Conservation (phyloP, 2,113 vertebrate species). For the Oryzias curvinotus region DNA sequence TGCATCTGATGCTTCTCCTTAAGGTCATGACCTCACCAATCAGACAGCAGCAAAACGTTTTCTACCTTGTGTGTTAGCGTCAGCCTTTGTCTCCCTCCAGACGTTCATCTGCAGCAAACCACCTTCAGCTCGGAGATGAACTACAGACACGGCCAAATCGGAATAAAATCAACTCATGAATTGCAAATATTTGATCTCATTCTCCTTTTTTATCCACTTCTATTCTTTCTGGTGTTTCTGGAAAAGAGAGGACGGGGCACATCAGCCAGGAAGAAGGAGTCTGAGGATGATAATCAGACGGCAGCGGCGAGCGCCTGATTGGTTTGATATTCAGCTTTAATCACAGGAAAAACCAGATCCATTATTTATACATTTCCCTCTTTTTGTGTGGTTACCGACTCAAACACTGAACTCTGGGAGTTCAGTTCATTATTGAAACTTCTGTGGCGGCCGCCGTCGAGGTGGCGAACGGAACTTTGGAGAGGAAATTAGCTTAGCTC, state of each 20-base stretch:
- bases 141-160: constrained; percentile 36
- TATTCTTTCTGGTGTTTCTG: constrained; percentile 35
- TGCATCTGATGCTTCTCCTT: constrained; percentile 17
- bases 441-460: too few species aligned
- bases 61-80: neutral
- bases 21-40: constrained; percentile 34
- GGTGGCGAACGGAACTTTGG: too few species aligned
- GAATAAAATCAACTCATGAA: constrained; percentile 55
- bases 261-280: constrained; percentile 7
- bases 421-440: constrained; percentile 37
- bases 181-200: constrained; percentile 33
- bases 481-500: too few species aligned
- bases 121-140: constrained; percentile 26
- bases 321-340: constrained; percentile 65
- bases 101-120: constrained; percentile 19
- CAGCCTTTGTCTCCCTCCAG: constrained; percentile 3
- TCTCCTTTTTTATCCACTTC: constrained; percentile 11
- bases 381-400: constrained; percentile 47
- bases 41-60: constrained; percentile 1
- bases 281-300: constrained; percentile 49
- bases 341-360: constrained; percentile 50
- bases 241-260: constrained; percentile 39
- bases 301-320: constrained; percentile 47
- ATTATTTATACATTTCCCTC: constrained; percentile 60
- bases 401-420: constrained; percentile 52